A percentile compares a stretch with the other conserved stretches of the same genome.
Evolutionary conservation across 2,888 invertebrate species (phyloP).

Genomic region (Podotricha telesiphe): DNA sequence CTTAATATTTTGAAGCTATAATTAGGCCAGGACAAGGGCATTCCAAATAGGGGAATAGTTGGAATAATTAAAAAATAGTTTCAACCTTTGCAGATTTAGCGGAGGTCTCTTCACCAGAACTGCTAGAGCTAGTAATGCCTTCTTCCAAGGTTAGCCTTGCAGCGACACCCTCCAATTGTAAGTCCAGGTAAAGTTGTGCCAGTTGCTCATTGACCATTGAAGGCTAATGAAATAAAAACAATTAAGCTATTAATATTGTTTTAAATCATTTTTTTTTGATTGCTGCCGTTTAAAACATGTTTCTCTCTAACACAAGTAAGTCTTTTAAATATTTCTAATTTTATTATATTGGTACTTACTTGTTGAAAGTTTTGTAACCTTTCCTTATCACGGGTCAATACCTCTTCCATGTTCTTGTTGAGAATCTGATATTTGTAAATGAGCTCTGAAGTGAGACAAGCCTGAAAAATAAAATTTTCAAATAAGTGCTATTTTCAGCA

Average conservation of each 20-base stretch:
- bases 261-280: too few species aligned
- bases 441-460: constrained; percentile 85
- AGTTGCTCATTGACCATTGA: constrained; percentile 88
- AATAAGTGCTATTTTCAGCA: background rate
- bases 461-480: constrained; percentile 44
- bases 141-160: constrained; percentile 85
- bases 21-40: too few species aligned
- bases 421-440: constrained; percentile 87
- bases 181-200: constrained; percentile 86
- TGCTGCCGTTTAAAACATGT: background rate
- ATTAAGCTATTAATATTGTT: too few species aligned
- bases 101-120: constrained; percentile 67
- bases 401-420: constrained; percentile 82
- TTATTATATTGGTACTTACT: constrained; percentile 51
- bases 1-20: too few species aligned
- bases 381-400: constrained; percentile 84
- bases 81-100: constrained; percentile 43
- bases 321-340: too few species aligned
- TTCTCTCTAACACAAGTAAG: too few species aligned
- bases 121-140: constrained; percentile 83
- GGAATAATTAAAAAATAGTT: too few species aligned
- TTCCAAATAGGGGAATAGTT: too few species aligned
- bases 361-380: constrained; percentile 82
- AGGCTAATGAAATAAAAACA: constrained; percentile 79
- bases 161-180: constrained; percentile 86